Evolutionary conservation across 2,797 vertebrate species (phyloP), one percentile per base, ranked within the genome.

Genomic region (Gorsachius magnificus): DNA sequence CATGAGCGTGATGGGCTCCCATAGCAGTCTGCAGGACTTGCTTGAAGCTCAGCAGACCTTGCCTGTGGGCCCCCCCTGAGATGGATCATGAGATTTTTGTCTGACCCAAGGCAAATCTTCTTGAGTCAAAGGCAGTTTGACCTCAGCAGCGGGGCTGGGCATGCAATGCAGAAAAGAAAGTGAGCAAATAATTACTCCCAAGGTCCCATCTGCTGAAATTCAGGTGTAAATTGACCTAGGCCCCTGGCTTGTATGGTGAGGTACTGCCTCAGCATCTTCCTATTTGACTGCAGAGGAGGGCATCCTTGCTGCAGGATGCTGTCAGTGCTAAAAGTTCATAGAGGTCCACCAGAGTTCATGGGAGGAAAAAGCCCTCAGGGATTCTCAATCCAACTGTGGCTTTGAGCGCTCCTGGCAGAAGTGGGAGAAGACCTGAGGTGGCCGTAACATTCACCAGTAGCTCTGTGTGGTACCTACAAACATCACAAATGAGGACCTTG

Each of bases 391-490:
- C 66, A 35, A 0, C 24, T 33, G 28, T n/a, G 38, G 11, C 29
- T 60, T 38, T 38, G 72, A 36, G 36, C 56, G 60, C 16, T 35
- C 38, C 38, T 58, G 71, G 51, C 43, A 43, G 6, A 35, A 78
- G 9, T 1, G 17, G 33, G 41, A 68, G 41, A 57, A 25, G 35
- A 36, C 48, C 16, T 76, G 45, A n/a, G 11, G 8, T 68, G 31
- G 12, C 31, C 11, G 1, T 43, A 10, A 29, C 15, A 13, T 51
- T 22, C 12, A 11, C 22, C 2, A 3, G 5, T 2, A 63, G 5
- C 68, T 8, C 33, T 11, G 0, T 8, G 15, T 28, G 54, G 6
- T 68, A 31, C 43, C 20, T 38, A 9, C n/a, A 48, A 18, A 22
- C 43, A 17, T 53, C 65, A 65, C 31, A 54, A 22, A 46, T 4